Base-by-base conservation (phyloP, 2,888 invertebrate genomes). In the Ennomos erosarius region DNA sequence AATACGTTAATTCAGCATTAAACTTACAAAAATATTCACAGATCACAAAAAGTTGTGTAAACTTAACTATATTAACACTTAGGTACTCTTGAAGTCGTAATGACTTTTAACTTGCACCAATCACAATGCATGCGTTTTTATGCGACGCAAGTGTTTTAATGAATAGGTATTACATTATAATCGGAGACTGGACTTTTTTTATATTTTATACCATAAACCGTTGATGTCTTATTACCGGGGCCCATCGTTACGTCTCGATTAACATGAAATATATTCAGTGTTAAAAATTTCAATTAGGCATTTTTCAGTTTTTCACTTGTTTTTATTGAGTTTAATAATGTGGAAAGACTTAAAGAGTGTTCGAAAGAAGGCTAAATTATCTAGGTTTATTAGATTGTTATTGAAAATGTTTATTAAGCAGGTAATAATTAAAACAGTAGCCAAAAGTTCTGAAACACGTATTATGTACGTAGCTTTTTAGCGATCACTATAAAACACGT, bases 171-270 rank as follows among this genome's bases (percentile, higher is more conserved):
- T 83, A 87, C 73, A 83, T 85, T 85, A 83, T 84, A 76, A 59
- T 84, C 71, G 79, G 83, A 64, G 82, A 82, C 82, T 75, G 78
- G 78, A 81, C 62, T 82, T 83, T 78, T 79, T 81, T 76, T 79
- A 50, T 34, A 44, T 26, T 53, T 80, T 84, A 26, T 26, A 80
- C 75, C 78, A 82, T 86, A 80, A 82, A 72, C 76, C 70, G 82
- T 80, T 89, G 90, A 91, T 90, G 90, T 90, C 90, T 91, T 90
- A 88, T 90, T 90, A 90, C 78, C 65, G 64, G 70, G 65, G 71
- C 69, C 74, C 75, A 81, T 84, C 81, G 76, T 73, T 67, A 75
- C 74, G 70, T 73, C 72, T 81, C 77, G 79, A 78, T 84, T 84
- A 84, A 78, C 74, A 71, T 83, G 75, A 85, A 82, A 85, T 83